Base-by-base conservation (phyloP, 1,140 invertebrate genomes). In the Drosophila tsacasi region DNA sequence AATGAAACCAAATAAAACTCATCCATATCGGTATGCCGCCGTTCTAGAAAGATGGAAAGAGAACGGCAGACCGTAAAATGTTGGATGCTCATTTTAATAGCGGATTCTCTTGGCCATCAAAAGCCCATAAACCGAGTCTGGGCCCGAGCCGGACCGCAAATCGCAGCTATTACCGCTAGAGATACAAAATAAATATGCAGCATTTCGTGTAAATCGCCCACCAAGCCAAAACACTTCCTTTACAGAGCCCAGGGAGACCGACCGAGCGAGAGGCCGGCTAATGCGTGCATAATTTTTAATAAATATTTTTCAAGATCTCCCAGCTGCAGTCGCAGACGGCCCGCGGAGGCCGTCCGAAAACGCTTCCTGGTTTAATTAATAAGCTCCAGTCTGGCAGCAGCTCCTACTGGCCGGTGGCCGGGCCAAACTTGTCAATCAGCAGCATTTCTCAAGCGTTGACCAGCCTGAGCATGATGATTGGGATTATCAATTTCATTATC, bases 261-360 rank as follows among this genome's bases (percentile, higher is more conserved):
- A 39, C 49, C 30, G 42, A 35, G 66, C n/a, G 37, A 60, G 58
- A 47, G 52, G 60, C 62, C 50, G 50, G 64, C 84, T 89, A 89
- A 89, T 89, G 84, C 84, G 84, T 89, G 84, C 84, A 89, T 89
- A 89, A 89, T 89, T 89, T 89, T 89, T 89, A 90, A 89, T 89
- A 90, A 84, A 90, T 89, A 81, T 90, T 90, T 83, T 90, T 84
- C 73, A 81, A 87, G 84, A 80, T 89, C 84, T 83, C 55, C 68
- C 82, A 77, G 60, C 80, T 89, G 82, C 75, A 68, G 61, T 47
- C 54, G 57, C 27, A 64, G 74, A 73, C 59, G 49, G 66, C 47
- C 40, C 42, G 55, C 63, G 76, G 49, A 84, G 75, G 55, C 58
- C 46, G 69, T 15, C 69, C 44, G 8, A 65, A 82, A 86, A 83